These are phyloP conservation scores for Cherax destructor DNA, from an alignment of 1,140 invertebrate genomes.

Conservation along the genomic window DNA sequence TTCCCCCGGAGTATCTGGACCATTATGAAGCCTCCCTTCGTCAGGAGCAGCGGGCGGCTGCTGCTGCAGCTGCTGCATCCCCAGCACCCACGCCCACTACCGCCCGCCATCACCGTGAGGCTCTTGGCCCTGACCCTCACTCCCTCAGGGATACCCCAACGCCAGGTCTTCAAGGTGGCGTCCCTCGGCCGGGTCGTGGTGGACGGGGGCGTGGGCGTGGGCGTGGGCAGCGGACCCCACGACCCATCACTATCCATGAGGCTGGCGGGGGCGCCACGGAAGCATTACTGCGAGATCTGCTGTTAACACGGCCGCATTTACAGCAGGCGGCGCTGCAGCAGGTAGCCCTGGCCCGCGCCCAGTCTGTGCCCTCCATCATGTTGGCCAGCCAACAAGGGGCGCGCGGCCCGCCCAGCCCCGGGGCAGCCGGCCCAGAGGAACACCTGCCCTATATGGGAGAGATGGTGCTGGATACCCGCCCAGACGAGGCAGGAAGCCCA, in stretches of 20 bases:
- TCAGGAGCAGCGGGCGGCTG: constrained; percentile 66
- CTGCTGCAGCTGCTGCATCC: constrained; percentile 47
- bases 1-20: constrained; percentile 86
- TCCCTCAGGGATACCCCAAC: background rate
- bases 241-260: constrained; percentile 71
- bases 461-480: constrained; percentile 91
- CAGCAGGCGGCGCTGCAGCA: constrained; percentile 71
- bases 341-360: constrained; percentile 67
- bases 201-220: constrained; percentile 56
- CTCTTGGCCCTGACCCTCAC: constrained; percentile 26
- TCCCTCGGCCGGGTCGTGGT: constrained; percentile 33
- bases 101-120: constrained; percentile 49
- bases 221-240: constrained; percentile 63
- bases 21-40: constrained; percentile 81
- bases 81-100: constrained; percentile 51
- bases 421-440: constrained; percentile 58
- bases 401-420: constrained; percentile 44
- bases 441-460: constrained; percentile 92
- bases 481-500: constrained; percentile 88
- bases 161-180: constrained; percentile 68
- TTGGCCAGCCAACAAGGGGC: constrained; percentile 48
- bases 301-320: constrained; percentile 69
- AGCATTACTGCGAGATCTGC: constrained; percentile 70
- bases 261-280: constrained; percentile 72
- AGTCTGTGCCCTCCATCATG: constrained; percentile 71